phyloP scores from a whole-genome alignment of 2,888 invertebrate species.

The Thera britannica region DNA sequence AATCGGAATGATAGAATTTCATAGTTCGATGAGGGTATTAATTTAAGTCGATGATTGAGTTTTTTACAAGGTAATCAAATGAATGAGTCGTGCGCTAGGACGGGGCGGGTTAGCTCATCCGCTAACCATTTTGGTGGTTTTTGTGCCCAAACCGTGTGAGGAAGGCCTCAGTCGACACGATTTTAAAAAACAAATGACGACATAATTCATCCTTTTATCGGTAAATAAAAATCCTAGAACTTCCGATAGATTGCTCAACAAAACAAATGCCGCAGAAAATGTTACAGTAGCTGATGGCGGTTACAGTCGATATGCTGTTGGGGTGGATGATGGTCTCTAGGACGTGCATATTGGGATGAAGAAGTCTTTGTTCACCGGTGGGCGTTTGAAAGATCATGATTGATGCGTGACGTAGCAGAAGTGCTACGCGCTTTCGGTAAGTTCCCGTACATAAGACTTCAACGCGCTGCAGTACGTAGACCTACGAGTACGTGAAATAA shows the following conservation, averaged over 20 bases:
- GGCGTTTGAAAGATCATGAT: background rate
- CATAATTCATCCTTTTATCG: constrained; percentile 56
- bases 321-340: background rate
- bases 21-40: constrained; percentile 68
- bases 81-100: constrained; percentile 79
- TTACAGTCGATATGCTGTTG: background rate
- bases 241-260: background rate
- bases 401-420: constrained; percentile 20
- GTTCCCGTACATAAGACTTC: constrained; percentile 50
- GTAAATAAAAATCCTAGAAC: constrained; percentile 16
- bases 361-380: background rate
- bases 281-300: background rate
- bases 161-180: constrained; percentile 80
- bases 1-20: constrained; percentile 55
- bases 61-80: constrained; percentile 81
- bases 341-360: background rate
- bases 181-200: constrained; percentile 72
- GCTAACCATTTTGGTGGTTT: constrained; percentile 80
- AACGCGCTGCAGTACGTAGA: constrained; percentile 41
- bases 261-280: background rate
- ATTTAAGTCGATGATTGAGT: constrained; percentile 77
- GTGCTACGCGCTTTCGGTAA: constrained; percentile 42
- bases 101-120: constrained; percentile 83
- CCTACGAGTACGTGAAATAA: background rate
- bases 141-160: constrained; percentile 69